Conservation (phyloP, 2,888 invertebrate species). For the Cosmorhoe ocellata region DNA sequence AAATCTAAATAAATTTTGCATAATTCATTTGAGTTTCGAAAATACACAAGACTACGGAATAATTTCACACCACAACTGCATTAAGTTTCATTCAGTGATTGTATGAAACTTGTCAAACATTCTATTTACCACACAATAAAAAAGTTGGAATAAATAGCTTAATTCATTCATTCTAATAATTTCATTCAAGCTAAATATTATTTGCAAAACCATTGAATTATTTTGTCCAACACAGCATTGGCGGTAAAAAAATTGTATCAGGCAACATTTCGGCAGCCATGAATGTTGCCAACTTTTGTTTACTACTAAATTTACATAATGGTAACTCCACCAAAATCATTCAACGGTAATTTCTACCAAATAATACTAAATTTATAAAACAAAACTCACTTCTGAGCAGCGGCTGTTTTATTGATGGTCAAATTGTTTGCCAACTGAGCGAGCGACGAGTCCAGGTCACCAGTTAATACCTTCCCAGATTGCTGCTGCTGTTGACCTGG, state of each 20-base stretch:
- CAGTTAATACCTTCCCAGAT: constrained; percentile 90
- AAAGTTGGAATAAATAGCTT: constrained; percentile 11
- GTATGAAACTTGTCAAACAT: constrained; percentile 48
- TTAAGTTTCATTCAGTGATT: constrained; percentile 32
- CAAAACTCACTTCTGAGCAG: constrained; percentile 85
- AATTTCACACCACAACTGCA: constrained; percentile 32
- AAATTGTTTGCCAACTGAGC: constrained; percentile 97
- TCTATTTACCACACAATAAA: constrained; percentile 43
- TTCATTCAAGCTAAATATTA: constrained; percentile 16
- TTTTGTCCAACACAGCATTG: neutral
- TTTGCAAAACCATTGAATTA: constrained; percentile 10
- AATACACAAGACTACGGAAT: constrained; percentile 20
- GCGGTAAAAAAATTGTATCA: no score
- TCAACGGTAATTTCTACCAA: constrained; percentile 17
- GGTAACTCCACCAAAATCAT: no score
- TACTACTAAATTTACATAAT: no score
- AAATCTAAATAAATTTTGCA: neutral
- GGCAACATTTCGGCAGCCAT: no score
- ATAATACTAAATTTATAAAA: neutral
- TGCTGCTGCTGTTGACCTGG: constrained; percentile 68
- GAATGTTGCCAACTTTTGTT: no score
- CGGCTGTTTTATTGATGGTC: constrained; percentile 90
- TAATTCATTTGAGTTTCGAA: constrained; percentile 10
- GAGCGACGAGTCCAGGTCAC: constrained; percentile 96
- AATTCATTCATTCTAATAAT: constrained; percentile 25